Evolutionary conservation across 2,113 vertebrate species (phyloP).

Genomic region (Calidris pygmaea): DNA sequence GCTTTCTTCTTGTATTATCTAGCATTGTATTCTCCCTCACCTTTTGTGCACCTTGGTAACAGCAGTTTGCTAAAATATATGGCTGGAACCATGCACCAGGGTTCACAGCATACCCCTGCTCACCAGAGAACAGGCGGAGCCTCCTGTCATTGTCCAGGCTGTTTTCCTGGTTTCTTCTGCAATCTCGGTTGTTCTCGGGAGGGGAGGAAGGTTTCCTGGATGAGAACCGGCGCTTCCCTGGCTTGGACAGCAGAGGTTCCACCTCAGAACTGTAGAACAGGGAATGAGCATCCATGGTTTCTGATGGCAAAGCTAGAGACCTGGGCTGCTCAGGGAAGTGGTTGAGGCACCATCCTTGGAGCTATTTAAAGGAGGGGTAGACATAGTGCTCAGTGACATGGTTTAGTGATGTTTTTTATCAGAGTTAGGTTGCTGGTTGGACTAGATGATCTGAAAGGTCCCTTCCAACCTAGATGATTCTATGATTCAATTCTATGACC

Average conservation of each 20-base stretch:
- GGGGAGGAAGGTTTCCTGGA: not conserved
- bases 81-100: not conserved
- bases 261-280: not conserved
- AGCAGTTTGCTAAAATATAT: not conserved
- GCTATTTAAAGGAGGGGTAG: too few relatives aligned
- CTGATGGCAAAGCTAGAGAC: not conserved
- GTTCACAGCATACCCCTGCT: not conserved
- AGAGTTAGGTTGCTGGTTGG: too few relatives aligned
- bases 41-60: not conserved
- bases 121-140: not conserved
- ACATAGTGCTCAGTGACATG: too few relatives aligned
- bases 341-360: too few relatives aligned
- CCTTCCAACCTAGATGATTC: too few relatives aligned
- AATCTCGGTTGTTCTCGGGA: not conserved
- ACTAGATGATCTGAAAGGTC: too few relatives aligned
- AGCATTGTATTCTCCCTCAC: not conserved
- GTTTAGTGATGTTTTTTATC: too few relatives aligned
- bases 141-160: not conserved
- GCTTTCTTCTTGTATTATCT: not conserved
- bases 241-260: accelerated
- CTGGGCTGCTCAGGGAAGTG: too few relatives aligned
- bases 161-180: not conserved
- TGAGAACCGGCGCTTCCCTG: not conserved
- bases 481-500: too few relatives aligned
- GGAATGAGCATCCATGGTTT: not conserved